A percentile compares a stretch with the other conserved stretches of the same genome.
Conservation (phyloP, 1,140 invertebrate genomes). For the Nymphalis io region DNA sequence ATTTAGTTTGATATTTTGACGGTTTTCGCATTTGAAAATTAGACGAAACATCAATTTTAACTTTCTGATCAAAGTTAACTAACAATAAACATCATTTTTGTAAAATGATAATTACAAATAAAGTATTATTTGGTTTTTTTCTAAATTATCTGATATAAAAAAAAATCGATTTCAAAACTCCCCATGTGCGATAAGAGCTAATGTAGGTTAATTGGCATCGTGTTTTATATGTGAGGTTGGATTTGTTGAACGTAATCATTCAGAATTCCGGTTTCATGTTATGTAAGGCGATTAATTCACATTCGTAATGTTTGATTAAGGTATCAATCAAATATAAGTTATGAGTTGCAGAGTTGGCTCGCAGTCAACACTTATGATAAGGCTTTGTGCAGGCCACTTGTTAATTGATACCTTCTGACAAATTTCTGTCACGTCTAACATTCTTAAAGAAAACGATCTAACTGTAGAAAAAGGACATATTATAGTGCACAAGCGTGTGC, state of each 20-base stretch:
- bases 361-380: neutral
- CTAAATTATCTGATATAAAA: neutral
- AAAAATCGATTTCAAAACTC: conserved; percentile 6
- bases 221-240: conserved; percentile 3
- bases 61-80: too few relatives aligned
- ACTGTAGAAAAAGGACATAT: too few relatives aligned
- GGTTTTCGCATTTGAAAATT: too few relatives aligned
- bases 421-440: too few relatives aligned
- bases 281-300: conserved; percentile 10
- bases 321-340: conserved; percentile 6
- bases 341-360: conserved; percentile 7
- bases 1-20: too few relatives aligned
- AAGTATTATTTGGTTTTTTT: neutral
- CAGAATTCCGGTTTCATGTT: conserved; percentile 19
- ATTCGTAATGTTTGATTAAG: conserved; percentile 19
- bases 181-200: conserved; percentile 16
- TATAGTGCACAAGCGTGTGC: too few relatives aligned
- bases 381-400: too few relatives aligned
- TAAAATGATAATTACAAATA: too few relatives aligned
- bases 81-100: too few relatives aligned
- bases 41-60: too few relatives aligned
- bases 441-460: too few relatives aligned
- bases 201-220: conserved; percentile 39
- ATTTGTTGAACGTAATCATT: conserved; percentile 16
- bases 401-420: too few relatives aligned